Conservation (phyloP, 2,888 invertebrate species). For the Plemyria rubiginata region DNA sequence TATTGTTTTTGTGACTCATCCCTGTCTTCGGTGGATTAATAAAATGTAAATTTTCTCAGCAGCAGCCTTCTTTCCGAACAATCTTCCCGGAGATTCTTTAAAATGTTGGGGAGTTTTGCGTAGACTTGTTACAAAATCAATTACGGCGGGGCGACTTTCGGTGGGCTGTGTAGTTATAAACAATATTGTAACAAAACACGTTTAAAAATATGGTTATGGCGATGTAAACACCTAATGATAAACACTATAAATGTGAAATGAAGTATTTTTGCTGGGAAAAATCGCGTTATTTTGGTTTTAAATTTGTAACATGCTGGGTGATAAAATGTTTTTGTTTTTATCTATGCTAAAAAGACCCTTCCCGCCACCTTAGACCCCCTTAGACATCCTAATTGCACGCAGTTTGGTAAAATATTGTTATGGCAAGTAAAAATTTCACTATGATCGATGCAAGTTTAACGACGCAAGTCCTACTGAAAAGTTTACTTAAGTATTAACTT, state of each 20-base stretch:
- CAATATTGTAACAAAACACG: constrained; percentile 15
- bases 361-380: too few species aligned
- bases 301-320: too few species aligned
- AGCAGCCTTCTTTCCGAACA: constrained; percentile 37
- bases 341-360: too few species aligned
- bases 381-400: too few species aligned
- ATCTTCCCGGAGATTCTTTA: constrained; percentile 35
- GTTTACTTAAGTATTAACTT: too few species aligned
- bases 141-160: constrained; percentile 19
- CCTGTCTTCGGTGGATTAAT: constrained; percentile 40
- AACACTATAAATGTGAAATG: constrained; percentile 9
- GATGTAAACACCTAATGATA: constrained; percentile 12
- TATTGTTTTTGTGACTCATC: constrained; percentile 42
- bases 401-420: too few species aligned
- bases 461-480: too few species aligned
- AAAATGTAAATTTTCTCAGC: constrained; percentile 45
- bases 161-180: constrained; percentile 18
- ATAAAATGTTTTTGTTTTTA: too few species aligned
- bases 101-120: constrained; percentile 38
- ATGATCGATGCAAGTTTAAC: too few species aligned
- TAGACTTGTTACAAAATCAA: constrained; percentile 37
- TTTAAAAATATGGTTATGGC: constrained; percentile 14
- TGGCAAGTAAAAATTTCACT: too few species aligned
- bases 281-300: neutral
- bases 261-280: neutral